These are phyloP conservation scores for Drosophila sp. DNA, from an alignment of 1,140 invertebrate genomes.

Conservation along the genomic window DNA sequence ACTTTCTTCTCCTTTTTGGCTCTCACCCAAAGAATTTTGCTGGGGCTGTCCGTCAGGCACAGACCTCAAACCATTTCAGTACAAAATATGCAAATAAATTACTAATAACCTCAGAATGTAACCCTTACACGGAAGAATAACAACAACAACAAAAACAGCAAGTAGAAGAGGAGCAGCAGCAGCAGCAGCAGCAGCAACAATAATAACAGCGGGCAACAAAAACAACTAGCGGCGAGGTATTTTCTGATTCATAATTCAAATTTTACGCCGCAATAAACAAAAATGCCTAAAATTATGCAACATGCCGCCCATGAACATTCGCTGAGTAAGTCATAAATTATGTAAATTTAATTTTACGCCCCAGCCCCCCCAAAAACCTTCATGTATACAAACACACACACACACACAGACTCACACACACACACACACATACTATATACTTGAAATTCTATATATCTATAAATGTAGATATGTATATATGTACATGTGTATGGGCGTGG, in stretches of 20 bases:
- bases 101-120: slow-evolving; percentile 78
- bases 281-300: slow-evolving; percentile 81
- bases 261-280: slow-evolving; percentile 81
- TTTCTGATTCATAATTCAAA: slow-evolving; percentile 78
- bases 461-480: slow-evolving; percentile 31
- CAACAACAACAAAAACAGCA: slow-evolving; percentile 26
- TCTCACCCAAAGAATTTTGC: neutral
- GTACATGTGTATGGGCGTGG: slow-evolving; percentile 33
- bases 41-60: slow-evolving; percentile 59
- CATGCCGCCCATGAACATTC: slow-evolving; percentile 72
- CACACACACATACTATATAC: slow-evolving; percentile 12
- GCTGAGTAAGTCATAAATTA: slow-evolving; percentile 82
- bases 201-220: slow-evolving; percentile 10
- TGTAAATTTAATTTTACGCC: slow-evolving; percentile 81
- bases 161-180: neutral
- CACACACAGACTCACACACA: neutral
- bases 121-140: slow-evolving; percentile 70
- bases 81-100: slow-evolving; percentile 79
- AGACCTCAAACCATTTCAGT: neutral
- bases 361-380: slow-evolving; percentile 35
- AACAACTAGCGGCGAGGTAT: slow-evolving; percentile 26
- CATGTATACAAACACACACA: slow-evolving; percentile 11
- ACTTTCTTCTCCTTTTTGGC: neutral
- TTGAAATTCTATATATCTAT: slow-evolving; percentile 10
- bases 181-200: slow-evolving; percentile 4